A percentile compares a stretch with the other conserved stretches of the same genome.
Evolutionary conservation across 2,797 vertebrate species (phyloP).

Genomic region (Paguma larvata): DNA sequence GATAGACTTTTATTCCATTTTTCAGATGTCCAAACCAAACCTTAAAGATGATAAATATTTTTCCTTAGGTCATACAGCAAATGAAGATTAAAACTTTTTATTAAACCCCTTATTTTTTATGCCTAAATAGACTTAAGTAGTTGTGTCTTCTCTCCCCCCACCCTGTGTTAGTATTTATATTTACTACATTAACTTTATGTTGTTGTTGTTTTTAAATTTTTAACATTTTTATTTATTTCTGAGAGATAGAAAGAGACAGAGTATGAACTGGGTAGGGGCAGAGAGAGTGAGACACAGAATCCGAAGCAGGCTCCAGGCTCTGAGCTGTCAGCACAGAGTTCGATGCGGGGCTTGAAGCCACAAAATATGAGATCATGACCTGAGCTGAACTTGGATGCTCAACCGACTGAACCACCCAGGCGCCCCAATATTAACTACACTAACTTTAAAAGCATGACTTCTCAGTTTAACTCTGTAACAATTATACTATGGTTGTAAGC

Average conservation of each 20-base stretch:
- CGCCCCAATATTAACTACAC: not conserved
- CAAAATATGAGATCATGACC: no score
- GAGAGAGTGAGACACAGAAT: no score
- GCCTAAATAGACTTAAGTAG: not conserved
- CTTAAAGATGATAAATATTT: not conserved
- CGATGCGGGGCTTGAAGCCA: no score
- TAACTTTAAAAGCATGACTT: not conserved
- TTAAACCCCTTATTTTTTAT: not conserved
- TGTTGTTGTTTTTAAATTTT: no score
- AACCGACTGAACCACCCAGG: no score
- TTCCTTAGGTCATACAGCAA: not conserved
- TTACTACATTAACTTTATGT: not conserved
- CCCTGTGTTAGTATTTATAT: not conserved
- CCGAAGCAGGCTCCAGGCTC: no score
- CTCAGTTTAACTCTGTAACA: not conserved
- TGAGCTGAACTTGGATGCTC: no score
- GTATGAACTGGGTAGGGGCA: no score
- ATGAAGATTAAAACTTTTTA: not conserved
- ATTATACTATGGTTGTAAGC: not conserved
- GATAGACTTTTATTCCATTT: not conserved
- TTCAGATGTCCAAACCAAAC: not conserved
- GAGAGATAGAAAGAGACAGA: no score
- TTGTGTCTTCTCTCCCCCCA: not conserved
- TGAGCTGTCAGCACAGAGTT: no score
- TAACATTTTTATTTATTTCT: no score